Conservation (phyloP, 1,140 invertebrate species). For the Augochlora pura region DNA sequence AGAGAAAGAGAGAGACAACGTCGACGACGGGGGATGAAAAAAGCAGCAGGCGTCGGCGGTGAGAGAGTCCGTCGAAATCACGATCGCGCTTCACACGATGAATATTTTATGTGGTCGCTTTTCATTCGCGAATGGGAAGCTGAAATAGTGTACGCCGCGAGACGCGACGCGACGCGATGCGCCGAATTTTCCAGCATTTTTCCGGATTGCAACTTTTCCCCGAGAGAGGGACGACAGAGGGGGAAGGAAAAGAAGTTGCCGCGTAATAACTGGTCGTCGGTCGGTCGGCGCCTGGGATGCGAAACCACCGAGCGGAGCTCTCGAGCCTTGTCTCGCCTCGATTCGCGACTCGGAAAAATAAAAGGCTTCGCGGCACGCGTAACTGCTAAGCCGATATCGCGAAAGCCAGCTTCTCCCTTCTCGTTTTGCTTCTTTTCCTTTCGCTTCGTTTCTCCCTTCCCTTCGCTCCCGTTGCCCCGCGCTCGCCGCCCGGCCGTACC, state of each 20-base stretch:
- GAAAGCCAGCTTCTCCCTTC: background rate
- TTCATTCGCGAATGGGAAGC: constrained; percentile 3
- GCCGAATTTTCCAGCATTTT: constrained; percentile 38
- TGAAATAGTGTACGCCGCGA: constrained; percentile 11
- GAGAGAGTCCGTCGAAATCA: background rate
- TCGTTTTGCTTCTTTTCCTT: constrained; percentile 10
- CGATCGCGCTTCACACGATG: background rate
- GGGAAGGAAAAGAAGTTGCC: background rate
- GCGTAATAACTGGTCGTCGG: constrained; percentile 11
- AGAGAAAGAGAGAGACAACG: background rate
- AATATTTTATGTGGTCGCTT: constrained; percentile 27
- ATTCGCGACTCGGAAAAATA: background rate
- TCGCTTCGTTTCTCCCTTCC: background rate
- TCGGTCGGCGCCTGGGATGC: background rate
- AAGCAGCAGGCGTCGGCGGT: background rate
- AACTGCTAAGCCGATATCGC: constrained; percentile 34
- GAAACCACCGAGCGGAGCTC: background rate
- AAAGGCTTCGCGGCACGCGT: constrained; percentile 9
- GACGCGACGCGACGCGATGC: background rate
- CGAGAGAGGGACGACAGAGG: too few relatives aligned
- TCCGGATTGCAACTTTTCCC: background rate
- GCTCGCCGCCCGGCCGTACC: too few relatives aligned
- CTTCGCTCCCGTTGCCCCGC: too few relatives aligned
- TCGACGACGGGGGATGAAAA: background rate
- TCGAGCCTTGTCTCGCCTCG: constrained; percentile 13